Evolutionary conservation across 2,888 invertebrate genomes (phyloP).

Genomic region (Eutolmus rufibarbis): DNA sequence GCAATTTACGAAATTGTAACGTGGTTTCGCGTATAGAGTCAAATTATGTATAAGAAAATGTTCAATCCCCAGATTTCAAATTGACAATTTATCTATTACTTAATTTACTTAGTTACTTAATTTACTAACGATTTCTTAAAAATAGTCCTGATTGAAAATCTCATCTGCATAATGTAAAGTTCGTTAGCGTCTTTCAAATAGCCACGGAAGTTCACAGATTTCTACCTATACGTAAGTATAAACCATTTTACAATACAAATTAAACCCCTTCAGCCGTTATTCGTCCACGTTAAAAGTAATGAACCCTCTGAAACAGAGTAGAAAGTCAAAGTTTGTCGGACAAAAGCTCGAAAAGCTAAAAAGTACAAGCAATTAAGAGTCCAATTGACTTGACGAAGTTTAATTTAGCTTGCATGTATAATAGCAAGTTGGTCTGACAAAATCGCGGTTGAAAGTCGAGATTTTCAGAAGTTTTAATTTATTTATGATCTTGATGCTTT

Average conservation of each 20-base stretch:
- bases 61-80: neutral
- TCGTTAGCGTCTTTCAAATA: neutral
- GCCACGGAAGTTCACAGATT: neutral
- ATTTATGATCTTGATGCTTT: neutral
- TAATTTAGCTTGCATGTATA: neutral
- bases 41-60: neutral
- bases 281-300: neutral
- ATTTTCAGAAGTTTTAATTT: neutral
- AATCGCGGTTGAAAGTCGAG: neutral
- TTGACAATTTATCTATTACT: neutral
- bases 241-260: neutral
- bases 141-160: neutral
- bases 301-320: neutral
- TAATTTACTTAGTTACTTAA: no score
- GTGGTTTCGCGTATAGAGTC: neutral
- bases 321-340: neutral
- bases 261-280: neutral
- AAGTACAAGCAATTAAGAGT: neutral
- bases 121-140: no score
- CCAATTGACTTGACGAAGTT: neutral
- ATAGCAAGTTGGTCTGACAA: neutral
- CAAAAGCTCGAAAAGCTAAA: neutral
- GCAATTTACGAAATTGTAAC: neutral
- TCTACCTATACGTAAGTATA: neutral
- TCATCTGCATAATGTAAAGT: neutral